Percentiles rank a stretch among this genome's conserved stretches.
Evolutionary conservation across 2,888 invertebrate genomes (phyloP).

Genomic region (Drosophila borborema): DNA sequence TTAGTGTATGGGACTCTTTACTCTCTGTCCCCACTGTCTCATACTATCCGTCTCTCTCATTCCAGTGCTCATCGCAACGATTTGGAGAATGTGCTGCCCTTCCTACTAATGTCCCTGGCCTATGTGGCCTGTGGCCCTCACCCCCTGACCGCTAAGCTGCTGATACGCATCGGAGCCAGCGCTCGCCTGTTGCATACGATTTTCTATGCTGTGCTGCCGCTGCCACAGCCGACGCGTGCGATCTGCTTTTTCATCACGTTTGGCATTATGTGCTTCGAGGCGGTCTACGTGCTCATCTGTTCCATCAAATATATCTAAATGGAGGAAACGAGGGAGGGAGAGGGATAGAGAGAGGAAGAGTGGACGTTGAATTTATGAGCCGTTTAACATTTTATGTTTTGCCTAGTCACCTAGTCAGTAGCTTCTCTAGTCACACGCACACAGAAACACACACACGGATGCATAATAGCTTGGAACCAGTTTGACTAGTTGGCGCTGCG

Average conservation of each 20-base stretch:
- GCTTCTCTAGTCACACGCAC: slow-evolving; percentile 7
- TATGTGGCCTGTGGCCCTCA: slow-evolving; percentile 87
- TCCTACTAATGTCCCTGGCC: slow-evolving; percentile 86
- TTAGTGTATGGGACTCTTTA: neutral
- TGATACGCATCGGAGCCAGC: slow-evolving; percentile 87
- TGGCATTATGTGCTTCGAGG: slow-evolving; percentile 86
- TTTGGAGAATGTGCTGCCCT: slow-evolving; percentile 88
- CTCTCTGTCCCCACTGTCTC: neutral
- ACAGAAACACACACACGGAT: neutral
- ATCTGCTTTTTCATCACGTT: slow-evolving; percentile 85
- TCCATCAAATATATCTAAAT: slow-evolving; percentile 61
- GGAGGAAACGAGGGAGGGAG: neutral
- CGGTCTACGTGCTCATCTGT: slow-evolving; percentile 81
- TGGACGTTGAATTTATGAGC: slow-evolving; percentile 14
- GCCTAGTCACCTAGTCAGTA: slow-evolving; percentile 11
- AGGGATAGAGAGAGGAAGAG: neutral
- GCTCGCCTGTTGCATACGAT: slow-evolving; percentile 87
- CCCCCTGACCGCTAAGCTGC: slow-evolving; percentile 85
- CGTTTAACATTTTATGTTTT: slow-evolving; percentile 24
- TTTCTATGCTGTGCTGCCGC: slow-evolving; percentile 87
- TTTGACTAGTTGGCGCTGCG: slow-evolving; percentile 50
- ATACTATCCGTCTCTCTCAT: neutral
- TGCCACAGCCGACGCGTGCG: slow-evolving; percentile 87
- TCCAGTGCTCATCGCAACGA: slow-evolving; percentile 89
- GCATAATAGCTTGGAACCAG: slow-evolving; percentile 53